Conservation (phyloP, 2,888 invertebrate genomes). For the Unio delphinus region DNA sequence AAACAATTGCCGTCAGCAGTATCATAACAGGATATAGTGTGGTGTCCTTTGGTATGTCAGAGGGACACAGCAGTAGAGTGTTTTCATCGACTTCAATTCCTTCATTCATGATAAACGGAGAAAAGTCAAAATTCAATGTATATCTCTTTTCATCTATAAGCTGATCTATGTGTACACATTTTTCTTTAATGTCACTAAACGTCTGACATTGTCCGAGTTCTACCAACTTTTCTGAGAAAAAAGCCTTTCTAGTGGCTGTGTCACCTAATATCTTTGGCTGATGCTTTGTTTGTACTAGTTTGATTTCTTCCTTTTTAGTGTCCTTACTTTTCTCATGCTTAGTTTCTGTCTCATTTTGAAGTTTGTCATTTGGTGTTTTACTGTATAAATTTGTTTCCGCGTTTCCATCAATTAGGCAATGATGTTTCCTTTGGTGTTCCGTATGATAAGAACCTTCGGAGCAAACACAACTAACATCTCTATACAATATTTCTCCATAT, state of each 20-base stretch:
- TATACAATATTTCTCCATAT: slow-evolving; percentile 3
- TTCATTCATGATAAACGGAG: slow-evolving; percentile 5
- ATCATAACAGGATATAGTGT: slow-evolving; percentile 3
- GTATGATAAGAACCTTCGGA: not conserved
- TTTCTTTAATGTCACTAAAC: too few relatives aligned
- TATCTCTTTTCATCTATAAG: slow-evolving; percentile 1
- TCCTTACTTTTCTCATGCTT: too few relatives aligned
- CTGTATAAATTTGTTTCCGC: not conserved
- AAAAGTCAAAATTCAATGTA: not conserved
- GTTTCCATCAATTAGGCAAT: too few relatives aligned
- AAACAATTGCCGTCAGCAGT: too few relatives aligned
- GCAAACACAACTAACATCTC: slow-evolving; percentile 6
- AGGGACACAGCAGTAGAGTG: slow-evolving; percentile 5
- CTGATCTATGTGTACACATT: not conserved
- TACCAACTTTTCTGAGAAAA: too few relatives aligned
- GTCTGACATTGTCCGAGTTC: too few relatives aligned
- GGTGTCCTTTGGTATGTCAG: slow-evolving; percentile 3
- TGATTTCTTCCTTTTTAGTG: too few relatives aligned
- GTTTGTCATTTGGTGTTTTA: not conserved
- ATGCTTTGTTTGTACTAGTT: too few relatives aligned
- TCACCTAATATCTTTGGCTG: too few relatives aligned
- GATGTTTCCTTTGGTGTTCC: too few relatives aligned
- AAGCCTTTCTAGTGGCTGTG: too few relatives aligned
- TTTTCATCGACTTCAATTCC: slow-evolving; percentile 9
- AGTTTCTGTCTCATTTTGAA: not conserved